Percentiles rank a stretch among this genome's conserved stretches.
phyloP scores from a whole-genome alignment of 2,113 vertebrate genomes.

The Cyanoramphus novaezelandiae region DNA sequence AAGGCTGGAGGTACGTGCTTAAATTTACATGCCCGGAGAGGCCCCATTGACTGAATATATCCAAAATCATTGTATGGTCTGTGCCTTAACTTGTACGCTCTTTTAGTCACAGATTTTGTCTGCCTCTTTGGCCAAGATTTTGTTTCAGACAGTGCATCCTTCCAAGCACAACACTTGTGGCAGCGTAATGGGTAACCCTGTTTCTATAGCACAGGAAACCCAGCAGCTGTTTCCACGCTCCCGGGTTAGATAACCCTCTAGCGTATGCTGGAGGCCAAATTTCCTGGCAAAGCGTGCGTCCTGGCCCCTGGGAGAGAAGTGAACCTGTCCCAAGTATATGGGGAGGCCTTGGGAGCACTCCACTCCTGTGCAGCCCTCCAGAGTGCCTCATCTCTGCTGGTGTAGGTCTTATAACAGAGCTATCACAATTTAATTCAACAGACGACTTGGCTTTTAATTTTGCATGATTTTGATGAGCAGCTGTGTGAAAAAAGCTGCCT shows the following conservation, averaged over 20 bases:
- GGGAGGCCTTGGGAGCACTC: neutral
- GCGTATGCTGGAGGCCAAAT: neutral
- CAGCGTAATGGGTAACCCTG: constrained; percentile 32
- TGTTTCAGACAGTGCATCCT: constrained; percentile 49
- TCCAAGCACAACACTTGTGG: constrained; percentile 59
- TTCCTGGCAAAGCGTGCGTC: fast-evolving
- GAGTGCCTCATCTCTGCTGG: neutral
- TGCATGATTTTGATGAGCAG: neutral
- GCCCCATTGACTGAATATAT: neutral
- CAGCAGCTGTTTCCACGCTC: neutral
- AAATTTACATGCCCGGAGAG: neutral
- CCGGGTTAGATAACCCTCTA: neutral
- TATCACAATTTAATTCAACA: neutral
- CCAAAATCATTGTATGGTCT: neutral
- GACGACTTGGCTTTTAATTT: neutral
- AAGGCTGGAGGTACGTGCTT: neutral
- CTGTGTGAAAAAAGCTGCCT: neutral
- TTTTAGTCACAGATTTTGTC: constrained; percentile 39
- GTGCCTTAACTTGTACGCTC: constrained; percentile 44
- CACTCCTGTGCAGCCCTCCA: neutral
- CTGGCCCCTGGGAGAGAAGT: neutral
- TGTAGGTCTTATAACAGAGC: neutral
- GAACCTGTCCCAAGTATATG: neutral
- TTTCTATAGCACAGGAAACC: constrained; percentile 38
- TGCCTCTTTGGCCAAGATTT: constrained; percentile 52